A percentile compares a stretch with the other conserved stretches of the same genome.
Evolutionary conservation across 2,888 invertebrate genomes (phyloP).

Genomic region (Rotaria sp.): DNA sequence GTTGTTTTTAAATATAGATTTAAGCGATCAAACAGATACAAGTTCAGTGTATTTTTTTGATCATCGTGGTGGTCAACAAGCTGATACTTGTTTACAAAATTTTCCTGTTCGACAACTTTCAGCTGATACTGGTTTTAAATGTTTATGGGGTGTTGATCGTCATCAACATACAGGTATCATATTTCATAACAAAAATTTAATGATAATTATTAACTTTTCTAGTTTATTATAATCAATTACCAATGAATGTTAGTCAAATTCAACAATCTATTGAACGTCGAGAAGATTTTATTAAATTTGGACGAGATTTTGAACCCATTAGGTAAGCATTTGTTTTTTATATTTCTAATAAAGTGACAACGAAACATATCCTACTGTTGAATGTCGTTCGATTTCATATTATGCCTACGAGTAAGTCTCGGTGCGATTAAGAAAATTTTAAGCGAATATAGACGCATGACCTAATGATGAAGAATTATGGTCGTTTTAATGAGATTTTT

Average conservation of each 20-base stretch:
- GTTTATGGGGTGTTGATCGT: constrained; percentile 21
- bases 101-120: constrained; percentile 9
- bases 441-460: too few relatives aligned
- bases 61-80: neutral
- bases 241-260: neutral
- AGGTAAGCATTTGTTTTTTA: neutral
- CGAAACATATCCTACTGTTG: too few relatives aligned
- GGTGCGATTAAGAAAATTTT: too few relatives aligned
- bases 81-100: neutral
- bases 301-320: neutral
- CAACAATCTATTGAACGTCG: neutral
- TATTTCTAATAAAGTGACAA: too few relatives aligned
- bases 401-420: too few relatives aligned
- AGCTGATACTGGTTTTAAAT: neutral
- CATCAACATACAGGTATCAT: constrained; percentile 1
- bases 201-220: neutral
- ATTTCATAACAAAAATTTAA: neutral
- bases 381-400: too few relatives aligned
- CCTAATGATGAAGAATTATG: too few relatives aligned
- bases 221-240: neutral
- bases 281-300: neutral
- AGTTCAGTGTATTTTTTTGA: constrained; percentile 16
- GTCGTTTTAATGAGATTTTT: too few relatives aligned
- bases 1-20: neutral
- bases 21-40: constrained; percentile 16